Evolutionary conservation across 2,113 vertebrate genomes (phyloP), one percentile per base, ranked within the genome.

Genomic region (Malurus melanocephalus): DNA sequence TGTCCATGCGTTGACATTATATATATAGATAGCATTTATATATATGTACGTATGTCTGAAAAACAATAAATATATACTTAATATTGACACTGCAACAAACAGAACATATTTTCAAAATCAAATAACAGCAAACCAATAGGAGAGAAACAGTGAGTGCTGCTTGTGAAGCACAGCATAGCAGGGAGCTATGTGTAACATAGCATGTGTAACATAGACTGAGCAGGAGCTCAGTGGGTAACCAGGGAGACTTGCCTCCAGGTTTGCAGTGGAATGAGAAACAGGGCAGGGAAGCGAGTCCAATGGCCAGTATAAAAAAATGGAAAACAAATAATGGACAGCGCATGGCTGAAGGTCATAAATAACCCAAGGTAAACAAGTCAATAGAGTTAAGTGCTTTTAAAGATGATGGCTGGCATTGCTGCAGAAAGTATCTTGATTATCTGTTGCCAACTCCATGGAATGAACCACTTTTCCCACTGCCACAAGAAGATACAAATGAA

Each of bases 11-110:
- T 97, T 97, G 97, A 98, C 97, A 93, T 97, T 97, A 92, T 95
- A 93, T 94, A 93, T 93, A 93, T 94, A 95, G 92, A 96, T 94
- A 97, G 92, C 89, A 95, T 97, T 96, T 97, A 74, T 96, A 97
- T 95, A 96, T 93, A 96, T 27, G 95, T 93, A 93, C 56, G 97
- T 96, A 97, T 96, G 97, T 97, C 95, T 96, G 96, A 95, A 97
- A 96, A 95, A 97, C 97, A 98, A 98, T 98, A 98, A 98, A 98
- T 98, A 98, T 82, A 96, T 94, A 95, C 90, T 97, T 73, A 94
- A 97, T 91, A 95, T 93, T 75, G 92, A 97, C 95, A 97, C 92
- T 96, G 94, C 97, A 97, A 97, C 90, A 93, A 96, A 97, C 95
- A 74, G 88, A 95, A 97, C 92, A 81, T 92, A 87, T 85, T 93